Evolutionary conservation across 2,113 vertebrate species (phyloP), one percentile per base, ranked within the genome.

Genomic region (Siniperca chuatsi): DNA sequence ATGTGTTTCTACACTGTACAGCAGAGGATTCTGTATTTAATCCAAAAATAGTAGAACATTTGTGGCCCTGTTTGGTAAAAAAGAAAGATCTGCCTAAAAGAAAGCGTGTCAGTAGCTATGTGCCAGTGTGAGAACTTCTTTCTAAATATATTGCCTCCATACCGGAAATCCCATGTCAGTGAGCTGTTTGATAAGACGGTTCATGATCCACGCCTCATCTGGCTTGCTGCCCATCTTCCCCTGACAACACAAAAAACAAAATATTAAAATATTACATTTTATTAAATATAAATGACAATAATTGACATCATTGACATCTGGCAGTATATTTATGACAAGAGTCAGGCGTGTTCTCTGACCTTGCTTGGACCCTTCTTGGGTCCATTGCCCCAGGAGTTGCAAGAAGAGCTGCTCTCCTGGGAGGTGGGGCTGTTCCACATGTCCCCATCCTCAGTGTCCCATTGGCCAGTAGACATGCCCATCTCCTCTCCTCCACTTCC

Each of bases 161-260:
- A 99, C 98, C 93, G 97, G 98, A 96, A 99, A 99, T 95, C 98
- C 98, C 98, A 99, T 99, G 95, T 99, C 98, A 82, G 98, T 99
- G 93, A 99, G 98, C 93, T 99, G 98, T 92, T 98, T 99, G 93
- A 97, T 97, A 93, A 99, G 97, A 90, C 98, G 97, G 90, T 95
- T 97, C 97, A 99, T 97, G 95, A 98, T 96, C 98, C 98, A 99
- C 92, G 96, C 93, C 90, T 99, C 98, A 82, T 99, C 98, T 93
- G 97, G 97, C 94, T 98, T 98, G 96, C 94, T 97, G 89, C 96
- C 89, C 64, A 97, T 96, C 93, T 98, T 99, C 92, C 95, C 96
- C 98, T 99, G 82, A 78, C 0, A 85, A 77, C 11, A 89, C 29
- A 84, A 1, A 82, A 29, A 77, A 8, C 40, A 85, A 71, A 78